Base-by-base conservation (phyloP, 2,797 vertebrate species). In the Toxotes lorentzi region DNA sequence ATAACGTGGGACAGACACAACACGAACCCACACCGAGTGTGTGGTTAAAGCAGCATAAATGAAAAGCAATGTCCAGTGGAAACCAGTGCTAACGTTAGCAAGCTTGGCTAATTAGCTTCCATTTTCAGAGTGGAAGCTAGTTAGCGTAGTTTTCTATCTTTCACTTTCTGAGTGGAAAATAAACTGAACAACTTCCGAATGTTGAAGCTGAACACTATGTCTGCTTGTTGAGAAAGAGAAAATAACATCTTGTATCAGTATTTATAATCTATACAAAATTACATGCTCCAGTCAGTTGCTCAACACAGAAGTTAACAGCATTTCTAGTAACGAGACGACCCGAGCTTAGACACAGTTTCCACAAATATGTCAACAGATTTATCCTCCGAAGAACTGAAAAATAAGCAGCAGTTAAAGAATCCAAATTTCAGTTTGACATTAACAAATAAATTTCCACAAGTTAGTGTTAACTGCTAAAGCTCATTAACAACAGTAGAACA, bases 401-500 rank as follows among this genome's bases (percentile, higher is more conserved):
- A 50, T 51, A 24, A 35, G 16, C 34, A 23, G 34, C 4, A 56
- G 24, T 51, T 11, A 23, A 34, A 48, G 7, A 71, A 60, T 43
- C 53, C 2, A 50, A 70, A 43, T 48, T 72, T 68, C 27, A 17
- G 13, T 43, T 67, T 17, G 34, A 34, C 54, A 32, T 50, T 16
- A 43, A 24, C 34, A 23, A 34, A 32, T 13, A 62, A 63, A 50
- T 32, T n/a, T 14, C 68, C 21, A 40, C 24, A 35, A 61, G 48
- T 71, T n/a, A 56, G n/a, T 19, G 34, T 24, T 38, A 53, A 40
- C 9, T 32, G 17, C 63, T 73, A 16, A 54, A 45, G 19, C 59
- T 13, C 38, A 24, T 51, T 11, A 83, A 58, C 59, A 73, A 51
- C 53, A 66, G 45, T 41, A 69, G 41, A n/a, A 27, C 40, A 68